phyloP scores from a whole-genome alignment of 2,888 invertebrate genomes.

The Apotomis betuletana region DNA sequence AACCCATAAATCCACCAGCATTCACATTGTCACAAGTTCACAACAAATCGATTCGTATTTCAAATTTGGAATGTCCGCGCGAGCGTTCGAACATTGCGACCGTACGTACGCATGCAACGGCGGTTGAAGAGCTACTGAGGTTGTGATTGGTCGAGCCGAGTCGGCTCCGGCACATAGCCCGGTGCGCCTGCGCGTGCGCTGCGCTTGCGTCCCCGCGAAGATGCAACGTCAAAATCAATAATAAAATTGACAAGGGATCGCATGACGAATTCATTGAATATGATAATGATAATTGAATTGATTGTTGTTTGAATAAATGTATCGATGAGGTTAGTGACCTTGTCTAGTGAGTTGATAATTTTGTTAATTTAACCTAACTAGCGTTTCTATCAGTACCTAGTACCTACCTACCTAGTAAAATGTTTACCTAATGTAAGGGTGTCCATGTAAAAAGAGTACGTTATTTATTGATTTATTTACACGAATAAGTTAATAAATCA shows the following conservation, averaged over 20 bases:
- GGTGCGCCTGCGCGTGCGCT: conserved; percentile 42
- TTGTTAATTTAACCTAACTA: too few species aligned
- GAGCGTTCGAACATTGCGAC: conserved; percentile 55
- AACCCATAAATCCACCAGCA: conserved; percentile 22
- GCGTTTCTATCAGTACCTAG: too few species aligned
- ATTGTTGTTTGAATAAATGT: conserved; percentile 13
- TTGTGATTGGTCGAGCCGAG: conserved; percentile 58
- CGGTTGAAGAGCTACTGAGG: conserved; percentile 62
- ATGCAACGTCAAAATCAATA: conserved; percentile 54
- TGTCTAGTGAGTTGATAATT: background rate
- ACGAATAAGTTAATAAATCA: too few species aligned
- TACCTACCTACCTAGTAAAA: too few species aligned
- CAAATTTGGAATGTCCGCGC: conserved; percentile 55
- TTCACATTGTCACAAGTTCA: conserved; percentile 36
- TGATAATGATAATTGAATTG: conserved; percentile 46
- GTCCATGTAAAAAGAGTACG: too few species aligned
- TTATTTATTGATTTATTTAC: too few species aligned
- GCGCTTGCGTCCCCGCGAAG: conserved; percentile 50
- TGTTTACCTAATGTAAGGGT: too few species aligned
- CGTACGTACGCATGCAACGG: conserved; percentile 56
- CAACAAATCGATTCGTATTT: conserved; percentile 55
- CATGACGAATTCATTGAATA: conserved; percentile 44
- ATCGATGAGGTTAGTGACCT: conserved; percentile 25
- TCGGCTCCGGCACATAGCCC: conserved; percentile 49
- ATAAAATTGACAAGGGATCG: conserved; percentile 47